phyloP scores from a whole-genome alignment of 2,113 vertebrate genomes.

The Melanostigma gelatinosum region DNA sequence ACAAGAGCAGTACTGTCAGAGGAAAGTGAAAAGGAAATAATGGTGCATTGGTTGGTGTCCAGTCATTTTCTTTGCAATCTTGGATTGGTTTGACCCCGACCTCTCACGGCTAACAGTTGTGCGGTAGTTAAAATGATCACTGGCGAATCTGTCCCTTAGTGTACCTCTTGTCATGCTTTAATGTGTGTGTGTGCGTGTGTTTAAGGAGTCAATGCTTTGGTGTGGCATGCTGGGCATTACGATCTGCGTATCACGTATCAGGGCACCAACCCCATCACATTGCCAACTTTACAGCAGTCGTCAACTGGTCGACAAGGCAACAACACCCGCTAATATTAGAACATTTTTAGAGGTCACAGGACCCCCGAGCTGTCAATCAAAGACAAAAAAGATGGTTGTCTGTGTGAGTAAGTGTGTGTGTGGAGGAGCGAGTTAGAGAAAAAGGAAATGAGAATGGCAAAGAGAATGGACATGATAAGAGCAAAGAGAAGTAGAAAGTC shows the following conservation, averaged over 20 bases:
- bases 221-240: constrained; percentile 50
- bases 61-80: constrained; percentile 46
- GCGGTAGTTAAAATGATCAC: constrained; percentile 43
- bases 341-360: constrained; percentile 58
- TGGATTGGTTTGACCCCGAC: constrained; percentile 52
- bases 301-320: constrained; percentile 53
- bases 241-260: constrained; percentile 60
- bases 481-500: constrained; percentile 59
- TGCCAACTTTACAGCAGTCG: constrained; percentile 70
- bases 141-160: constrained; percentile 27
- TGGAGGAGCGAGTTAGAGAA: background rate
- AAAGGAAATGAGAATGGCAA: constrained; percentile 18
- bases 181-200: constrained; percentile 1
- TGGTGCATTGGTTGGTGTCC: background rate
- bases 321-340: constrained; percentile 65
- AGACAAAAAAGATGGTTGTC: background rate
- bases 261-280: constrained; percentile 47
- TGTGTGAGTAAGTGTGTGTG: no score
- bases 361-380: constrained; percentile 58
- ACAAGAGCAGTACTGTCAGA: constrained; percentile 38
- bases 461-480: constrained; percentile 39
- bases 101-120: constrained; percentile 48
- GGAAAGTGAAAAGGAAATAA: constrained; percentile 47
- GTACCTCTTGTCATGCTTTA: constrained; percentile 17
- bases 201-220: constrained; percentile 28